Evolutionary conservation across 2,888 invertebrate species (phyloP).

Genomic region (Sinelater perroti): DNA sequence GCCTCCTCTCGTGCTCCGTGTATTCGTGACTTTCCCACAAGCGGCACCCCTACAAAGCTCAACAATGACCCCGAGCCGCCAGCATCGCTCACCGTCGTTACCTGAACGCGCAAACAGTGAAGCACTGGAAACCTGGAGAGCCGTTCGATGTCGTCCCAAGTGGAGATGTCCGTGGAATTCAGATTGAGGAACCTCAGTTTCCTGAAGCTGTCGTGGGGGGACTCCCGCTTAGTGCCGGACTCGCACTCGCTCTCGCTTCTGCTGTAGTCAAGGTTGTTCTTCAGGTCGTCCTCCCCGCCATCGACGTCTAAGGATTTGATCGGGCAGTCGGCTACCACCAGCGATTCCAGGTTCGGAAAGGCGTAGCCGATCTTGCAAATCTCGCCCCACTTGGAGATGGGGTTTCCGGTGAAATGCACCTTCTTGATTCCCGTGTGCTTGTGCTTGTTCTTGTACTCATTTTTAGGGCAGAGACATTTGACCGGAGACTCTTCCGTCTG

Average conservation of each 20-base stretch:
- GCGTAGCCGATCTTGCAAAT: slow-evolving; percentile 83
- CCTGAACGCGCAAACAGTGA: slow-evolving; percentile 84
- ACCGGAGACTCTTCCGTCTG: slow-evolving; percentile 50
- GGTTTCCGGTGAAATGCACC: slow-evolving; percentile 89
- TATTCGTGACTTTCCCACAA: slow-evolving; percentile 81
- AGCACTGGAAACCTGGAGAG: slow-evolving; percentile 84
- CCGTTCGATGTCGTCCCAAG: slow-evolving; percentile 91
- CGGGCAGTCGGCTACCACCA: slow-evolving; percentile 88
- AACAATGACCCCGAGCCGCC: neutral
- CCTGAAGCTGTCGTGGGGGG: slow-evolving; percentile 71
- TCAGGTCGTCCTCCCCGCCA: slow-evolving; percentile 40
- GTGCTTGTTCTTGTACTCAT: slow-evolving; percentile 51
- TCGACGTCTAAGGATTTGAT: slow-evolving; percentile 65
- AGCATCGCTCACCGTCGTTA: no score
- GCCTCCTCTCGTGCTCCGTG: slow-evolving; percentile 87
- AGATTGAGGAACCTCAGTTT: slow-evolving; percentile 82
- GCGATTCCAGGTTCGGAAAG: slow-evolving; percentile 85
- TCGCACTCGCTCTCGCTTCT: slow-evolving; percentile 70
- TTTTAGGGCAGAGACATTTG: slow-evolving; percentile 44
- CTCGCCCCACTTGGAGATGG: slow-evolving; percentile 84
- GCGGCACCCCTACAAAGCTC: slow-evolving; percentile 69
- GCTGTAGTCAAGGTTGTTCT: slow-evolving; percentile 52
- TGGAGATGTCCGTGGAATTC: slow-evolving; percentile 81
- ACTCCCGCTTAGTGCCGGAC: slow-evolving; percentile 61
- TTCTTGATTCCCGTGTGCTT: slow-evolving; percentile 76